Evolutionary conservation across 2,888 invertebrate species (phyloP).

Genomic region (Cephus rjabovi): DNA sequence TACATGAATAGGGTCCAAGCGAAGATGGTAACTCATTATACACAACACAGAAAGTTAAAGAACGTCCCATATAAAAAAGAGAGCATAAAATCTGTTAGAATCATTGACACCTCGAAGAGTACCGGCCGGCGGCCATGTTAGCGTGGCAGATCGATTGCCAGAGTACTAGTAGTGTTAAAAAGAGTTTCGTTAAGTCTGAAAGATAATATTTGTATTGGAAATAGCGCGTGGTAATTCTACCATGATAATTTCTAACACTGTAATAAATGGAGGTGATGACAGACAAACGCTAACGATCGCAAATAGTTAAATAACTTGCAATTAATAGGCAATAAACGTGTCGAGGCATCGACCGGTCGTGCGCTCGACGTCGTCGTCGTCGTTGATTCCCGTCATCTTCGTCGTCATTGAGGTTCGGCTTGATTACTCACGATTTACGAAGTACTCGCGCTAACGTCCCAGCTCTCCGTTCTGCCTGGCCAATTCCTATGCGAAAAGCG

Average conservation of each 20-base stretch:
- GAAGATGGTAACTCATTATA: neutral
- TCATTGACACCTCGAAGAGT: conserved; percentile 15
- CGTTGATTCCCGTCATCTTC: neutral
- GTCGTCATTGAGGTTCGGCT: neutral
- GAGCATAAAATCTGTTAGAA: neutral
- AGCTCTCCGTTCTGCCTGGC: conserved; percentile 36
- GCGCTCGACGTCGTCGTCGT: neutral
- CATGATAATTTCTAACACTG: neutral
- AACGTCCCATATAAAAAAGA: neutral
- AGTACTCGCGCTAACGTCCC: conserved; percentile 18
- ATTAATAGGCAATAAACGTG: neutral
- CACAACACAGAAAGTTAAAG: neutral
- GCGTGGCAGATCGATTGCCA: neutral
- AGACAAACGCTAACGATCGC: neutral
- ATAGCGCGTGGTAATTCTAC: neutral
- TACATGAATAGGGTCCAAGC: neutral
- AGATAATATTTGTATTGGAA: neutral
- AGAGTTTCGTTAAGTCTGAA: neutral
- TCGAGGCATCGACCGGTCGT: neutral
- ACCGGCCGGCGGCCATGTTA: conserved; percentile 59
- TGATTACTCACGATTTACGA: conserved; percentile 44
- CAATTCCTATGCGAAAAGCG: conserved; percentile 67
- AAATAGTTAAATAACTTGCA: neutral
- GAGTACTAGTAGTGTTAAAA: neutral
- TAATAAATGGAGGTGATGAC: neutral